phyloP scores from a whole-genome alignment of 2,113 vertebrate species.

The Zosterops japonicus region DNA sequence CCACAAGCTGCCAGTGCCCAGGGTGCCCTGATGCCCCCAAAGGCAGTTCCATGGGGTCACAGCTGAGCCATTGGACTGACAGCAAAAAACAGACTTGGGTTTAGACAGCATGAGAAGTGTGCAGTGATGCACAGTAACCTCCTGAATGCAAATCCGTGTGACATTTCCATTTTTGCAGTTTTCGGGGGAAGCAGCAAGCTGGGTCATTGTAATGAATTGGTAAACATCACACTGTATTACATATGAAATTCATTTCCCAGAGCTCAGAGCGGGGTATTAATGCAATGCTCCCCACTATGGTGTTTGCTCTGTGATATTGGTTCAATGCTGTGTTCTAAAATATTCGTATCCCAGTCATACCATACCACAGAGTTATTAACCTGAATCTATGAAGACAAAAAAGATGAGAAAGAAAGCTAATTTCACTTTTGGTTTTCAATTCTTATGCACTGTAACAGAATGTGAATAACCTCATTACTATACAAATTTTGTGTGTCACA shows the following conservation, averaged over 20 bases:
- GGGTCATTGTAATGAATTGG: slow-evolving; percentile 60
- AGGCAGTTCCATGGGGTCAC: background rate
- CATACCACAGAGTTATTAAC: slow-evolving; percentile 3
- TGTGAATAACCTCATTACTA: slow-evolving; percentile 73
- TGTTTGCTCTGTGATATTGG: slow-evolving; percentile 51
- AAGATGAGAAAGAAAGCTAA: slow-evolving; percentile 56
- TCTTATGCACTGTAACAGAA: slow-evolving; percentile 67
- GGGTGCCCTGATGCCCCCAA: background rate
- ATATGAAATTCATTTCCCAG: slow-evolving; percentile 48
- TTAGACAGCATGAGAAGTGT: slow-evolving; percentile 47
- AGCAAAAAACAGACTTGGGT: slow-evolving; percentile 19
- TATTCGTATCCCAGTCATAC: background rate
- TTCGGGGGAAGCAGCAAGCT: slow-evolving; percentile 39
- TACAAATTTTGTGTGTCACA: slow-evolving; percentile 66
- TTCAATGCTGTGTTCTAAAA: slow-evolving; percentile 32
- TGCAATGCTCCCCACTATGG: slow-evolving; percentile 9
- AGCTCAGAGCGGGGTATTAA: background rate
- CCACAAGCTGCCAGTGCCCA: background rate
- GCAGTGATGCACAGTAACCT: slow-evolving; percentile 43
- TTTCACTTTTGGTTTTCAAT: slow-evolving; percentile 66
- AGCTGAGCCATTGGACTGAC: background rate
- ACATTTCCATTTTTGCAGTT: slow-evolving; percentile 59
- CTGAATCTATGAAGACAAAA: slow-evolving; percentile 46
- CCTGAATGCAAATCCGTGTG: slow-evolving; percentile 63
- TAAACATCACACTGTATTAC: slow-evolving; percentile 51